Conservation (phyloP, 2,888 invertebrate genomes). For the Drosophila pegasa region DNA sequence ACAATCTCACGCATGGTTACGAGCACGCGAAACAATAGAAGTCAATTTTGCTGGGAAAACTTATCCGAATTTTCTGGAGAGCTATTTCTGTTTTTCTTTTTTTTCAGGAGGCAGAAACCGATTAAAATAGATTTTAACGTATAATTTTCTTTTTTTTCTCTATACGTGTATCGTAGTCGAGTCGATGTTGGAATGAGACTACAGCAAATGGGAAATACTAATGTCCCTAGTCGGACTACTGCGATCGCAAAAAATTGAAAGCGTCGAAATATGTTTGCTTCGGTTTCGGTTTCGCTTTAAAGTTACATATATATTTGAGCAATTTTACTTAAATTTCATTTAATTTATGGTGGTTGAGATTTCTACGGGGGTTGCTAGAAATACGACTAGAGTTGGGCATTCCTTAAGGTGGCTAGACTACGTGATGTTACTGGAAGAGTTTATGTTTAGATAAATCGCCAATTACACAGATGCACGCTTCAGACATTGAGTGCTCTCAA, state of each 20-base stretch:
- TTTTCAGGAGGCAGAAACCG: constrained; percentile 19
- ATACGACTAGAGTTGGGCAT: constrained; percentile 17
- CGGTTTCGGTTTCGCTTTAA: background rate
- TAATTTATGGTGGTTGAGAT: constrained; percentile 34
- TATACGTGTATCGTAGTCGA: constrained; percentile 61
- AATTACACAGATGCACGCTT: constrained; percentile 85
- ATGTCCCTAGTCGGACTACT: constrained; percentile 42
- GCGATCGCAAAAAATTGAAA: constrained; percentile 23
- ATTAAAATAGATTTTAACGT: constrained; percentile 46
- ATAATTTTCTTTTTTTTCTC: constrained; percentile 54
- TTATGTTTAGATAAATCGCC: constrained; percentile 3
- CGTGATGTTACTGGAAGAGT: constrained; percentile 1
- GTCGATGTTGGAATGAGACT: constrained; percentile 56
- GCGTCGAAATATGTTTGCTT: background rate
- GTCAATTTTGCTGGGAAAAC: constrained; percentile 6
- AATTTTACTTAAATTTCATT: background rate
- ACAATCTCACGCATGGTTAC: constrained; percentile 97
- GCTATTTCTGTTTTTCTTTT: constrained; percentile 3
- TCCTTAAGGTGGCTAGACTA: constrained; percentile 1
- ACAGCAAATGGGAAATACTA: background rate
- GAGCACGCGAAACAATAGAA: constrained; percentile 6
- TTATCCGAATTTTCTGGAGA: constrained; percentile 8
- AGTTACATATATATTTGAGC: constrained; percentile 15
- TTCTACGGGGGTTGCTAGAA: constrained; percentile 27
- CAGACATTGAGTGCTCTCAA: constrained; percentile 84